Evolutionary conservation across 2,888 invertebrate genomes (phyloP).

Genomic region (Netelia inedita): DNA sequence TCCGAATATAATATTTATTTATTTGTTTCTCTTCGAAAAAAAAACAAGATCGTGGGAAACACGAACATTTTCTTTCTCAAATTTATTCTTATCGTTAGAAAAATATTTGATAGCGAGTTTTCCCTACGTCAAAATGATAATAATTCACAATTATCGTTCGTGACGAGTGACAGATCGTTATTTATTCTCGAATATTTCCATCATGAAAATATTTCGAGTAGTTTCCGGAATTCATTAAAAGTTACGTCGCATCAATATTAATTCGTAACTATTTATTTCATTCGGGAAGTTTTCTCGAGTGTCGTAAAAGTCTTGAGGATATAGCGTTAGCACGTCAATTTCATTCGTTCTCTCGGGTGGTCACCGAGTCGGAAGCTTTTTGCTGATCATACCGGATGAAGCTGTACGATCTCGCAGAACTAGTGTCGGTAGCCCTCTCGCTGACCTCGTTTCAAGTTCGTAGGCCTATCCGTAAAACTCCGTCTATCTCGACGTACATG

Average conservation of each 20-base stretch:
- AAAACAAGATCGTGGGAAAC: not conserved
- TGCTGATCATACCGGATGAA: constrained; percentile 27
- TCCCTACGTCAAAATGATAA: not conserved
- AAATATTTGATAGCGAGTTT: no score
- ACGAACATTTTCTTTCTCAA: no score
- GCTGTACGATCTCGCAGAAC: not conserved
- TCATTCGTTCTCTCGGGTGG: constrained; percentile 1
- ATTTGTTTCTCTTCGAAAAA: not conserved
- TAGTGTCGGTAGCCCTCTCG: constrained; percentile 2
- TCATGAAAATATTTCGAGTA: not conserved
- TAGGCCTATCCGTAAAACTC: constrained; percentile 25
- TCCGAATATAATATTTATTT: not conserved
- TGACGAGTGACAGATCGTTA: no score
- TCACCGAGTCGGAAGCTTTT: constrained; percentile 30
- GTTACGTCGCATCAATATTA: not conserved
- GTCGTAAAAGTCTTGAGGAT: not conserved
- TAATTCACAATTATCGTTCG: not conserved
- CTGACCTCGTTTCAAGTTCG: constrained; percentile 61
- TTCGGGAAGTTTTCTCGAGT: not conserved
- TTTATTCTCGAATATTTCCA: not conserved
- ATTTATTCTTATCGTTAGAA: no score
- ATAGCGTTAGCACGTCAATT: constrained; percentile 14
- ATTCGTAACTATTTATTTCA: not conserved
- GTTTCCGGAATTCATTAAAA: not conserved
- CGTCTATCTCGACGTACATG: constrained; percentile 6